phyloP scores from a whole-genome alignment of 2,888 invertebrate species.

The Drosophila austrosaltans region DNA sequence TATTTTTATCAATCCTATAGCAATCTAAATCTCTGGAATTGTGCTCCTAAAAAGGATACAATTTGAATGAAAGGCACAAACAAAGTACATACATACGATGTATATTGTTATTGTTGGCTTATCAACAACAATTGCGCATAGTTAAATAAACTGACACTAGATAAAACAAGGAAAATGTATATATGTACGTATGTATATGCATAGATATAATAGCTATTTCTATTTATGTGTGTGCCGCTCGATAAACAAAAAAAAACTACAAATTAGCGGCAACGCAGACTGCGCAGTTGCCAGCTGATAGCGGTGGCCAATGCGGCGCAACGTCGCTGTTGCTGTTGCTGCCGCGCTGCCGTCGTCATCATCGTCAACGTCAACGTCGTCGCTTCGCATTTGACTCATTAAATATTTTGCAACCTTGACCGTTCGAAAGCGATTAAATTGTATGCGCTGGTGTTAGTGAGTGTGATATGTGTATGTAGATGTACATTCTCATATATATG shows the following conservation, averaged over 20 bases:
- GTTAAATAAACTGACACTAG: constrained; percentile 12
- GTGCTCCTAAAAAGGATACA: no score
- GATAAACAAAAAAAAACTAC: constrained; percentile 15
- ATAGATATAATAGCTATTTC: constrained; percentile 4
- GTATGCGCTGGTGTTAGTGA: constrained; percentile 25
- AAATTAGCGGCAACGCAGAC: constrained; percentile 14
- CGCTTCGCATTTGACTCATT: constrained; percentile 71
- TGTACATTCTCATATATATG: background rate
- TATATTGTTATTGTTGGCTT: background rate
- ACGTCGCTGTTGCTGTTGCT: constrained; percentile 19
- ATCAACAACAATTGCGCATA: constrained; percentile 18
- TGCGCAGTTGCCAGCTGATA: constrained; percentile 52
- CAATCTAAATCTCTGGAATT: no score
- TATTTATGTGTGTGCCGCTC: constrained; percentile 10
- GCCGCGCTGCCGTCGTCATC: constrained; percentile 15
- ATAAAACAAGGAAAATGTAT: constrained; percentile 11
- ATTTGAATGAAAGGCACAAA: no score
- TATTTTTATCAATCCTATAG: no score
- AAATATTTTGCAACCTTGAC: constrained; percentile 80
- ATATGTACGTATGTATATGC: constrained; percentile 11
- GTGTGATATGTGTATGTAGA: constrained; percentile 20
- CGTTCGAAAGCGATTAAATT: constrained; percentile 79
- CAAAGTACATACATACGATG: background rate
- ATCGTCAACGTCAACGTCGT: constrained; percentile 39
- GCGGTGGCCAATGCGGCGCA: constrained; percentile 21